A percentile compares a stretch with the other conserved stretches of the same genome.
These are phyloP conservation scores for Limnephilus rhombicus DNA, from an alignment of 2,888 invertebrate genomes.

Conservation along the genomic window DNA sequence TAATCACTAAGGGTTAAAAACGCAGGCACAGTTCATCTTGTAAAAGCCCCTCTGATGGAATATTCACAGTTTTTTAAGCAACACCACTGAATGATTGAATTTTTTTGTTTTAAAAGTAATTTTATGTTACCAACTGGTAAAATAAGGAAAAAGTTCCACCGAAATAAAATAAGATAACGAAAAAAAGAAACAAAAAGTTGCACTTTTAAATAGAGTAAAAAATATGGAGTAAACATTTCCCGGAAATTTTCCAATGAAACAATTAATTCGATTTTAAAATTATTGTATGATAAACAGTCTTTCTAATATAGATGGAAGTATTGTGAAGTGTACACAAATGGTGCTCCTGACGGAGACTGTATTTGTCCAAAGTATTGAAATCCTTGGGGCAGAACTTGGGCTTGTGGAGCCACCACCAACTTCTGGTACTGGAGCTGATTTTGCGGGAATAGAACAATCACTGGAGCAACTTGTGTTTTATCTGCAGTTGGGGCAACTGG, in stretches of 20 bases:
- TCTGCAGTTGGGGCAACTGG: not conserved
- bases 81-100: not conserved
- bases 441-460: slow-evolving; percentile 45
- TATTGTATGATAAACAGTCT: not conserved
- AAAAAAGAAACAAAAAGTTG: not conserved
- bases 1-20: not conserved
- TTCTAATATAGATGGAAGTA: slow-evolving; percentile 52
- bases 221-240: not conserved
- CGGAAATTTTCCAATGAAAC: not conserved
- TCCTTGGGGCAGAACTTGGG: slow-evolving; percentile 22
- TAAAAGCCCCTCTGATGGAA: not conserved
- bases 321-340: slow-evolving; percentile 57
- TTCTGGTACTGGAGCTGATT: slow-evolving; percentile 50
- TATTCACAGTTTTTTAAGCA: not conserved
- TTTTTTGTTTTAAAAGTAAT: not conserved
- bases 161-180: not conserved
- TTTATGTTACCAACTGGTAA: not conserved
- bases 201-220: not conserved
- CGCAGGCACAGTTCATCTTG: not conserved
- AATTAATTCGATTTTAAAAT: not conserved
- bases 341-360: slow-evolving; percentile 28
- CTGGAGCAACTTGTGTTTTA: not conserved
- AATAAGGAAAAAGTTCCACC: not conserved
- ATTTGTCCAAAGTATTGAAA: slow-evolving; percentile 55
- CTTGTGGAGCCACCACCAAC: slow-evolving; percentile 44